Evolutionary conservation across 37 sponge, comb jelly and placozoan species (phyloP).

Genomic region (Axinella damicornis): DNA sequence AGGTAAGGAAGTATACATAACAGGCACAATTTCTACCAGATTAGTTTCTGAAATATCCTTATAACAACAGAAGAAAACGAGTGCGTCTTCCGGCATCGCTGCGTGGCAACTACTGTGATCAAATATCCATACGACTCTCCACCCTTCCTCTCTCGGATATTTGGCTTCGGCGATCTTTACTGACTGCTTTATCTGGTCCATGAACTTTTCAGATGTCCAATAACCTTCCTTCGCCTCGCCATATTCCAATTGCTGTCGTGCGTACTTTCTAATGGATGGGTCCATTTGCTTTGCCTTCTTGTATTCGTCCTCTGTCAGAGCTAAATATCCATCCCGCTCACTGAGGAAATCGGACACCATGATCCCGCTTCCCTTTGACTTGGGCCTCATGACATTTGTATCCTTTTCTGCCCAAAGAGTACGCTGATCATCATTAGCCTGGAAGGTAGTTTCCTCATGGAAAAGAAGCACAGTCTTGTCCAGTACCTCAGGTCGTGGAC

Average conservation of each 20-base stretch:
- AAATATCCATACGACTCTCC: constrained; percentile 55
- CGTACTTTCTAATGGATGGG: too few relatives aligned
- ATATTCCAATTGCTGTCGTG: too few relatives aligned
- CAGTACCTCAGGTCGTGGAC: not conserved
- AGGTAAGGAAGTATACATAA: too few relatives aligned
- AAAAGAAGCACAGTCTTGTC: constrained; percentile 39
- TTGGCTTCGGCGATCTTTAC: constrained; percentile 54
- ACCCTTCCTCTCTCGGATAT: too few relatives aligned
- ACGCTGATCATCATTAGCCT: constrained; percentile 52
- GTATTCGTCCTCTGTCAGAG: too few relatives aligned
- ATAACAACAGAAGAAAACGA: constrained; percentile 12
- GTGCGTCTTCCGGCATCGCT: constrained; percentile 56
- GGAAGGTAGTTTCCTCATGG: constrained; percentile 59
- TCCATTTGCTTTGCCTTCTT: too few relatives aligned
- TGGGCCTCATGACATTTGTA: constrained; percentile 23
- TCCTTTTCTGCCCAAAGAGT: constrained; percentile 49
- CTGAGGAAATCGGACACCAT: constrained; percentile 51
- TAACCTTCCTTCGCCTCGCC: too few relatives aligned
- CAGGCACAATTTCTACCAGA: too few relatives aligned
- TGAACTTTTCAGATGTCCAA: constrained; percentile 43
- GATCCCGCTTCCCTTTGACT: constrained; percentile 39
- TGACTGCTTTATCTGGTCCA: constrained; percentile 37
- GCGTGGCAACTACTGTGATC: constrained; percentile 63
- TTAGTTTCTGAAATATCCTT: too few relatives aligned
- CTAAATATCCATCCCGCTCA: too few relatives aligned